Base-by-base conservation (phyloP, 53 echinoderm and acorn worm species). In the Paracentrotus lividus region DNA sequence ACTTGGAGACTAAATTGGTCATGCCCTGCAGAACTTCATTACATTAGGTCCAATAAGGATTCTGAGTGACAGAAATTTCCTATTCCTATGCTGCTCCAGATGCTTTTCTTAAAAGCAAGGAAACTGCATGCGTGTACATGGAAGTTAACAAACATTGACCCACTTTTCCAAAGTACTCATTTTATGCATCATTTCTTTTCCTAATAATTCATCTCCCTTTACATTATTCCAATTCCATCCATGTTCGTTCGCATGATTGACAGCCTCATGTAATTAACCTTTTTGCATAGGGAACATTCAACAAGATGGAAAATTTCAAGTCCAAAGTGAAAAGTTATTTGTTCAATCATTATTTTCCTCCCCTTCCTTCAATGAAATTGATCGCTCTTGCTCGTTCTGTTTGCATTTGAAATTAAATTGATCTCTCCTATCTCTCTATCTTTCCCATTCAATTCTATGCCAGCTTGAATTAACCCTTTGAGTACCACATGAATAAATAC, bases 41-140 rank as follows among this genome's bases (percentile, higher is more conserved):
- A 86, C 86, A 86, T 86, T 86, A 86, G 86, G 36, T 21, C 34
- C 86, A 56, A 56, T 86, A 52, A 53, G 33, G 54, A 54, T 18
- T 85, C 49, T 86, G 86, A 86, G 33, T 86, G 86, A 86, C 86
- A 55, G 86, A 45, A 57, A 72, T 72, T 45, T 81, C 27, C 33
- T n/a, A 26, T 81, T 81, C 49, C 47, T 81, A n/a, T 3, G 26
- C 81, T 14, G 47, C 47, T 26, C n/a, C 26, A 3, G 81, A 49
- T 81, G 3, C 47, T 13, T 1, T 47, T 24, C 47, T 4, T 45
- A 47, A 45, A 81, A 47, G n/a, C 9, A 81, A 47, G 47, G n/a
- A 47, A 47, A 47, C 81, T 47, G 16, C 5, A 47, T 26, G 2
- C 24, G 24, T 0, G n/a, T 26, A 9, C 24, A 47, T 0, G n/a